These are phyloP conservation scores for Sitobion miscanthi DNA, from an alignment of 1,140 invertebrate genomes.

Conservation along the genomic window DNA sequence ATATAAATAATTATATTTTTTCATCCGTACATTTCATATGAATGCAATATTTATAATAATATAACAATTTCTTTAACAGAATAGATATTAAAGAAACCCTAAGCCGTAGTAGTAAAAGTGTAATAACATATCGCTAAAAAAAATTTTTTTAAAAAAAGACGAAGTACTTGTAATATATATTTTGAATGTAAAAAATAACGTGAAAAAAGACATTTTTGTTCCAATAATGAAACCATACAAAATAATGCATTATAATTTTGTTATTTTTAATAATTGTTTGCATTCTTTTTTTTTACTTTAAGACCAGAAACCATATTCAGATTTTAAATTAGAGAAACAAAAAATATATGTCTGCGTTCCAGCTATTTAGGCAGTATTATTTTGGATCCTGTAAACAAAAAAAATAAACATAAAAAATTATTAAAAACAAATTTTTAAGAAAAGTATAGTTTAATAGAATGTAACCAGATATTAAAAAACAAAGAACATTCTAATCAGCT, in stretches of 20 bases:
- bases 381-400: constrained; percentile 39
- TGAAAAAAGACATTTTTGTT: constrained; percentile 51
- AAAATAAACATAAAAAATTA: neutral
- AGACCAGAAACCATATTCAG: neutral
- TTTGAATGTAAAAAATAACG: constrained; percentile 53
- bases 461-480: neutral
- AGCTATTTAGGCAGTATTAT: constrained; percentile 30
- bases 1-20: constrained; percentile 57
- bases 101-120: constrained; percentile 53
- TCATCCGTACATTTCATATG: constrained; percentile 44
- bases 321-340: constrained; percentile 44
- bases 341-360: constrained; percentile 29
- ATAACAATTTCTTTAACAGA: constrained; percentile 56
- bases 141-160: constrained; percentile 23
- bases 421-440: neutral
- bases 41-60: constrained; percentile 49
- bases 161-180: constrained; percentile 47
- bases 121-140: constrained; percentile 53
- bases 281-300: constrained; percentile 12
- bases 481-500: neutral
- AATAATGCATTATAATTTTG: constrained; percentile 43
- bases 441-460: neutral
- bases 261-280: constrained; percentile 22
- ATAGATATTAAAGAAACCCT: constrained; percentile 55
- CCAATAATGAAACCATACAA: constrained; percentile 51